Conservation (phyloP, 2,888 invertebrate genomes). For the Belgica antarctica region DNA sequence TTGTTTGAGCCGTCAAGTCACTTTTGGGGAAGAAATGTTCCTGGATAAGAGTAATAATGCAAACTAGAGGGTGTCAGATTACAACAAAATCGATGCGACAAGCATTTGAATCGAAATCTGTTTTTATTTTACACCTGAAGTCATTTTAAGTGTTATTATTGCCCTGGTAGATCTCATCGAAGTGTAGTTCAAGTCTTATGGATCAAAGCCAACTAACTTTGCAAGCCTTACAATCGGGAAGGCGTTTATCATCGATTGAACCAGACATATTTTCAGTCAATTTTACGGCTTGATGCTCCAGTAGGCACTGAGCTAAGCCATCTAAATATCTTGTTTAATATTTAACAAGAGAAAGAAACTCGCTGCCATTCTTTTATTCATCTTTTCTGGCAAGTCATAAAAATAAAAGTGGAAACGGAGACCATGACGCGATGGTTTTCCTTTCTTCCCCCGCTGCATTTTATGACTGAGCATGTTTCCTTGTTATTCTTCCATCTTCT, state of each 20-base stretch:
- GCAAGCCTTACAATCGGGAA: too few relatives aligned
- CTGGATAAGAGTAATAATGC: background rate
- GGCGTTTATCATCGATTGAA: too few relatives aligned
- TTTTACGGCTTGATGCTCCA: too few relatives aligned
- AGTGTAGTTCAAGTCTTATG: too few relatives aligned
- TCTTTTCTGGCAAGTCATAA: slow-evolving; percentile 1
- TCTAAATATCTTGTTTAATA: background rate
- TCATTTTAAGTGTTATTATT: slow-evolving; percentile 19
- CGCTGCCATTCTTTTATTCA: background rate
- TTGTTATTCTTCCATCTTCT: too few relatives aligned
- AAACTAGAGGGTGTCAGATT: slow-evolving; percentile 39
- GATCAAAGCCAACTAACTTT: too few relatives aligned
- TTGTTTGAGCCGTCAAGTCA: too few relatives aligned
- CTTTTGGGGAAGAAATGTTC: background rate
- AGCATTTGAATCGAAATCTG: slow-evolving; percentile 39
- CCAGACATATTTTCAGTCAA: too few relatives aligned
- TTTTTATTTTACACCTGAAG: slow-evolving; percentile 32
- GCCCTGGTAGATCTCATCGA: background rate
- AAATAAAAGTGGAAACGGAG: slow-evolving; percentile 14
- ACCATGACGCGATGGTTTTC: slow-evolving; percentile 31
- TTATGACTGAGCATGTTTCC: slow-evolving; percentile 33
- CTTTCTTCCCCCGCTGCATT: slow-evolving; percentile 28
- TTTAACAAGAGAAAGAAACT: slow-evolving; percentile 4
- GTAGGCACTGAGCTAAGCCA: too few relatives aligned
- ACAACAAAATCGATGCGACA: slow-evolving; percentile 14